Conservation (phyloP, 2,113 vertebrate genomes). For the Vidua macroura region DNA sequence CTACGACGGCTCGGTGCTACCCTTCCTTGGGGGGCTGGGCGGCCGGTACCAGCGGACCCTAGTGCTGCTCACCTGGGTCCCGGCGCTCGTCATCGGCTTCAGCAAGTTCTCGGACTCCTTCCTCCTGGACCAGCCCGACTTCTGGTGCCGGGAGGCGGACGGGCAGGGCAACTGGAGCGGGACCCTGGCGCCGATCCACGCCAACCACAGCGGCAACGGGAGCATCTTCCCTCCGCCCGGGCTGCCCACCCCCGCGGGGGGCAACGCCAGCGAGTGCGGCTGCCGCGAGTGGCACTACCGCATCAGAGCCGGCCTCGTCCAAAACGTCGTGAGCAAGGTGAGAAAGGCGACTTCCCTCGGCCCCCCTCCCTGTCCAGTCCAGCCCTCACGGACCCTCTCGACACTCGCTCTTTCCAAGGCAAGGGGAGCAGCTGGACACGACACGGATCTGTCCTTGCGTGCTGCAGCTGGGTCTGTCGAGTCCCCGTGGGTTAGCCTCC, state of each 20-base stretch:
- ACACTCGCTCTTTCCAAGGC: neutral
- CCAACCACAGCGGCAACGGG: conserved; percentile 15
- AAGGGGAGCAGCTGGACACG: neutral
- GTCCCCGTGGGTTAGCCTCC: neutral
- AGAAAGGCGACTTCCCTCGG: neutral
- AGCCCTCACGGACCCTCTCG: neutral
- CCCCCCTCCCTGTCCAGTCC: neutral
- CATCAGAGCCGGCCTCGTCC: conserved; percentile 88
- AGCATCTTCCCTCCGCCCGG: conserved; percentile 42
- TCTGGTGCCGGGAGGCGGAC: conserved; percentile 78
- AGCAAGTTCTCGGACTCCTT: conserved; percentile 97
- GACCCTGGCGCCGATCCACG: conserved; percentile 26
- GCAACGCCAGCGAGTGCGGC: conserved; percentile 74
- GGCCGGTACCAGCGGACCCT: conserved; percentile 85
- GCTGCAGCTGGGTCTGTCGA: accelerated
- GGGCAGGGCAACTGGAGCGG: conserved; percentile 75
- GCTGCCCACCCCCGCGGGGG: conserved; percentile 36
- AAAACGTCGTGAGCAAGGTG: conserved; percentile 98
- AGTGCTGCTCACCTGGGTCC: conserved; percentile 95
- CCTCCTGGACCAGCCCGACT: conserved; percentile 87
- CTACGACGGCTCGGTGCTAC: conserved; percentile 90
- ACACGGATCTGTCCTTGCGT: neutral
- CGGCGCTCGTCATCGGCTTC: conserved; percentile 92
- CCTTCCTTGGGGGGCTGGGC: conserved; percentile 90
- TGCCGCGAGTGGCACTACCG: conserved; percentile 87